Base-by-base conservation (phyloP, 2,888 invertebrate genomes). In the Thecocarcelia acutangulata region DNA sequence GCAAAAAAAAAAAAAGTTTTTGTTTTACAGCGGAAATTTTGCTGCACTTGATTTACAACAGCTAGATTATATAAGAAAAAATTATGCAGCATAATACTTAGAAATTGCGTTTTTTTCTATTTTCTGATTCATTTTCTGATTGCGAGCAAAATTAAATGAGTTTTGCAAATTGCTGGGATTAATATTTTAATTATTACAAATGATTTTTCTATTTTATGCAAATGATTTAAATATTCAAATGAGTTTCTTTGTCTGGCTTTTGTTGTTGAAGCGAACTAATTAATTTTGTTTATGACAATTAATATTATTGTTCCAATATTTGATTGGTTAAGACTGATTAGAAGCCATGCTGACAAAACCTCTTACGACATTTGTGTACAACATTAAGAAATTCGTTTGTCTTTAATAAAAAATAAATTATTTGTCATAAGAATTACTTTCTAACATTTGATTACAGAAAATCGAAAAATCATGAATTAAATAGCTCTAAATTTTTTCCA, bases 1-100 rank as follows among this genome's bases (percentile, higher is more conserved):
- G 50, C 28, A 33, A 54, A 15, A 11, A 15, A 19, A 24, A 21
- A n/a, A 42, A 17, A 58, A 50, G 50, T 17, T 3, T 6, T 33
- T 33, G 33, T 33, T 13, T n/a, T 48, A 44, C 68, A 21, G 75
- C 68, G 72, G 70, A 78, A 59, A 72, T 52, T 72, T 50, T 13
- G 50, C 52, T 72, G 37, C 64, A 59, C 42, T 64, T 66, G 78
- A 72, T 78, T 78, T 64, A 37, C n/a, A 52, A 46, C 21, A 64
- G 21, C 24, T 46, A 40, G 64, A 74, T 48, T 48, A 17, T 21
- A 64, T 24, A 37, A 56, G 58, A 5, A n/a, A n/a, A 24, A 33
- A 59, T 56, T 64, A 61, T 68, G 68, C 24, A 6, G 12, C 56
- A 48, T 40, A 48, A 48, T 24, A 54, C 37, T 69, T 19, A 40